Evolutionary conservation across 2,113 vertebrate genomes (phyloP).

Genomic region (Peromyscus leucopus): DNA sequence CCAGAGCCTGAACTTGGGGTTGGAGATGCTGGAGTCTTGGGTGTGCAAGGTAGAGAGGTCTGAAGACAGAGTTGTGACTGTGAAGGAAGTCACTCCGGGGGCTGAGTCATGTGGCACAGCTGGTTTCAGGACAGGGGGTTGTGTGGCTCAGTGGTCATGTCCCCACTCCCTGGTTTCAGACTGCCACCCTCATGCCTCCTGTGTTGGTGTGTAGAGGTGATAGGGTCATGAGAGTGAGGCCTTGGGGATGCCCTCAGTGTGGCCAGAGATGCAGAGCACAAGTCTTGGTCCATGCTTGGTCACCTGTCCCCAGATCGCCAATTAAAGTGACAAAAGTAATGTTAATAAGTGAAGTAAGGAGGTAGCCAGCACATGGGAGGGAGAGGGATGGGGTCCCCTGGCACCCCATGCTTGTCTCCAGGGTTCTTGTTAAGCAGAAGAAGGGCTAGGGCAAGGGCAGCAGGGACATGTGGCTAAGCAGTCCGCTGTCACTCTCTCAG

Average conservation of each 20-base stretch:
- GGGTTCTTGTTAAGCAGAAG: no score
- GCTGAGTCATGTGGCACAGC: neutral
- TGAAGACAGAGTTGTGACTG: neutral
- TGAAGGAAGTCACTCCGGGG: neutral
- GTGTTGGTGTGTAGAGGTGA: neutral
- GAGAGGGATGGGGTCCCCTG: neutral
- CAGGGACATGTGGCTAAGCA: neutral
- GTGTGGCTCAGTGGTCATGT: neutral
- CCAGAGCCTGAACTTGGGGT: fast-evolving
- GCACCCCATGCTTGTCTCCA: neutral
- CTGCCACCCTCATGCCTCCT: neutral
- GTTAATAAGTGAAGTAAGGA: neutral
- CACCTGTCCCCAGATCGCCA: neutral
- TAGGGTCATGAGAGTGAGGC: neutral
- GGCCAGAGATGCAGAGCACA: neutral
- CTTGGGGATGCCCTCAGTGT: neutral
- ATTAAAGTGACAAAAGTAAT: neutral
- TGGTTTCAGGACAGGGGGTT: neutral
- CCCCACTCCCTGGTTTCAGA: no score
- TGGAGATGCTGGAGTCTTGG: neutral
- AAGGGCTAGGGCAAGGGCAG: neutral
- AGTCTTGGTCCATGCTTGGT: neutral
- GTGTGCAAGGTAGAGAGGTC: neutral
- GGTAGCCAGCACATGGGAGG: neutral
- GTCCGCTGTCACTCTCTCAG: neutral